These are phyloP conservation scores for Brienomyrus longianalis DNA, from an alignment of 2,113 vertebrate species.

Conservation along the genomic window DNA sequence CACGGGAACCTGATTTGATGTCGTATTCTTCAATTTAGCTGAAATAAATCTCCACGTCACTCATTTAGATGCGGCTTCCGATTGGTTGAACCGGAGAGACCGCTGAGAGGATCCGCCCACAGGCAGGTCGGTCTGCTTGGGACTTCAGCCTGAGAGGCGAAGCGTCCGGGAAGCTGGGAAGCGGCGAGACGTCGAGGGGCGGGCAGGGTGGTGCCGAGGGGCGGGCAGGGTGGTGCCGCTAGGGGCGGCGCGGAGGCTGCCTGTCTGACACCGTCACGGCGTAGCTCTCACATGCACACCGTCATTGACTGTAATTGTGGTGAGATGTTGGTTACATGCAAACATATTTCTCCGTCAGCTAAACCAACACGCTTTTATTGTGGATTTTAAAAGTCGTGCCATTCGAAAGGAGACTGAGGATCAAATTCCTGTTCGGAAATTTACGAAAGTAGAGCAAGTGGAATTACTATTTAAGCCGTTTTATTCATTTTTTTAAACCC, in stretches of 20 bases:
- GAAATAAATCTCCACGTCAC: slow-evolving; percentile 32
- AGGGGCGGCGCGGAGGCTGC: not conserved
- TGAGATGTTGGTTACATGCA: slow-evolving; percentile 16
- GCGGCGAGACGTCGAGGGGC: not conserved
- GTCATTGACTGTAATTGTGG: slow-evolving; percentile 22
- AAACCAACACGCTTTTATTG: slow-evolving; percentile 8
- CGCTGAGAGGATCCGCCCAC: slow-evolving; percentile 27
- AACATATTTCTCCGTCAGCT: slow-evolving; percentile 4
- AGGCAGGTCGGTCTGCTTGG: slow-evolving; percentile 50
- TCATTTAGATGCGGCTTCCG: slow-evolving; percentile 32
- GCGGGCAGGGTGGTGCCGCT: not conserved
- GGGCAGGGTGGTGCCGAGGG: slow-evolving; percentile 10
- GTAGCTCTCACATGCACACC: slow-evolving; percentile 11
- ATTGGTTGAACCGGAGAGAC: slow-evolving; percentile 39
- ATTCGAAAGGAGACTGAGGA: not conserved
- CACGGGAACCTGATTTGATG: not conserved
- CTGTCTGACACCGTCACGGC: slow-evolving; percentile 13
- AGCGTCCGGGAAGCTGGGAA: slow-evolving; percentile 35
- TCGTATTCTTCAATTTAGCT: not conserved
- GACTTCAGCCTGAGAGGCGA: slow-evolving; percentile 20
- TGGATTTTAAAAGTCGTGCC: slow-evolving; percentile 16
- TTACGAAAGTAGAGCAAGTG: slow-evolving; percentile 22
- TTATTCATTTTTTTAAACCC: not conserved
- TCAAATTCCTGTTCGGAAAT: slow-evolving; percentile 12
- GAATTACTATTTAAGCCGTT: slow-evolving; percentile 16